These are phyloP conservation scores for Odontothrips loti DNA, from an alignment of 2,888 invertebrate genomes.

Conservation along the genomic window DNA sequence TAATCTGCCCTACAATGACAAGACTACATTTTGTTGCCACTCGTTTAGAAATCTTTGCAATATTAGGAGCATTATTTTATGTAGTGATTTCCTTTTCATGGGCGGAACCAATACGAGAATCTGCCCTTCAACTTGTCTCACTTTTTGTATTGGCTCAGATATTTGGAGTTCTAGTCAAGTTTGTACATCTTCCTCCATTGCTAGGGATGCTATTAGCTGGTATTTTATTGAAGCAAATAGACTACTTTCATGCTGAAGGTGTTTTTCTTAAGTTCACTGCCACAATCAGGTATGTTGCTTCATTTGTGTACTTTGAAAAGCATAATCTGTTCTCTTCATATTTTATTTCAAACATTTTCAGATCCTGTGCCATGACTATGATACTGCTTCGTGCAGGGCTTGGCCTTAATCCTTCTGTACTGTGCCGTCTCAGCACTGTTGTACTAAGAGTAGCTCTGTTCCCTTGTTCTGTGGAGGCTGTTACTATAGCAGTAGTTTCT, in stretches of 20 bases:
- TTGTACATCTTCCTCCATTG: constrained; percentile 51
- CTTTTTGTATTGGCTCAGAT: constrained; percentile 39
- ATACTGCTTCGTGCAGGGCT: constrained; percentile 54
- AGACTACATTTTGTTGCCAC: background rate
- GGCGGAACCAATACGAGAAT: background rate
- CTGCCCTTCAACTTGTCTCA: constrained; percentile 28
- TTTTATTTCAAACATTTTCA: constrained; percentile 39
- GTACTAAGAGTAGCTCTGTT: constrained; percentile 49
- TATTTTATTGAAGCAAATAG: constrained; percentile 52
- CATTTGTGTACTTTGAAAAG: constrained; percentile 16
- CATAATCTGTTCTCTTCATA: background rate
- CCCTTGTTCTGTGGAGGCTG: constrained; percentile 51
- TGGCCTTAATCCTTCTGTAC: constrained; percentile 50
- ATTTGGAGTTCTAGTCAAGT: constrained; percentile 36
- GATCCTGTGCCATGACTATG: constrained; percentile 51
- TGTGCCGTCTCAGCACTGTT: constrained; percentile 47
- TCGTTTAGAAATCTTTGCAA: background rate
- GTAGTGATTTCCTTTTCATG: background rate
- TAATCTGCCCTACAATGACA: background rate
- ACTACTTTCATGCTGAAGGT: constrained; percentile 48
- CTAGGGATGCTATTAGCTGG: constrained; percentile 62
- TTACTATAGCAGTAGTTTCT: constrained; percentile 41
- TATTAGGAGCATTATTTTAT: background rate
- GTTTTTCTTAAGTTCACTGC: constrained; percentile 50
- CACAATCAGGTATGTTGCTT: constrained; percentile 48